phyloP scores from a whole-genome alignment of 1,140 invertebrate species.

The Dreissena rostriformis region DNA sequence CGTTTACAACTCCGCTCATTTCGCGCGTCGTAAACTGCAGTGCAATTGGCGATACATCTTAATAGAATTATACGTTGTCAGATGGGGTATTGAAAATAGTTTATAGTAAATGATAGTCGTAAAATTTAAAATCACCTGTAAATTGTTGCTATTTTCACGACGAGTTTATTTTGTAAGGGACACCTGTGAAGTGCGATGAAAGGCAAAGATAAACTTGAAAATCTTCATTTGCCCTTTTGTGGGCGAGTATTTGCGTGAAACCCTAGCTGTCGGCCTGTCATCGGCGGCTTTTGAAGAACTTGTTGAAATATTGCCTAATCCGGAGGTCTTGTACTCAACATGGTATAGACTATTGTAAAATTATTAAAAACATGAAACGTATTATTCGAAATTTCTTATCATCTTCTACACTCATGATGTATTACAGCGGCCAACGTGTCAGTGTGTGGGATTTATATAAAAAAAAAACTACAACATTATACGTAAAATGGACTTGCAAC shows the following conservation, averaged over 20 bases:
- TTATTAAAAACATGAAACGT: too few relatives aligned
- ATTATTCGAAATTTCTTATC: too few relatives aligned
- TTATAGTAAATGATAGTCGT: slow-evolving; percentile 46
- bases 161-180: slow-evolving; percentile 23
- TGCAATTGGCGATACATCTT: slow-evolving; percentile 33
- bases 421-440: too few relatives aligned
- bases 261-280: slow-evolving; percentile 31
- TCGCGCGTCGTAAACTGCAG: slow-evolving; percentile 21
- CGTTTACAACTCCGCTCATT: slow-evolving; percentile 41
- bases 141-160: slow-evolving; percentile 55
- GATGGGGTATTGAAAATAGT: slow-evolving; percentile 47
- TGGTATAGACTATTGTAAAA: too few relatives aligned
- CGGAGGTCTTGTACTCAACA: neutral
- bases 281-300: slow-evolving; percentile 30
- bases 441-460: too few relatives aligned
- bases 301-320: slow-evolving; percentile 15
- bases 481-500: too few relatives aligned
- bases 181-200: slow-evolving; percentile 53
- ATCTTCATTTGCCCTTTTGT: slow-evolving; percentile 48
- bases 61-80: slow-evolving; percentile 56
- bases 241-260: slow-evolving; percentile 21
- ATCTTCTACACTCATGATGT: too few relatives aligned
- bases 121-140: slow-evolving; percentile 56
- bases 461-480: too few relatives aligned
- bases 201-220: slow-evolving; percentile 36